Evolutionary conservation across 1,140 invertebrate genomes (phyloP), one percentile per base, ranked within the genome.

Genomic region (Philaenus spumarius): DNA sequence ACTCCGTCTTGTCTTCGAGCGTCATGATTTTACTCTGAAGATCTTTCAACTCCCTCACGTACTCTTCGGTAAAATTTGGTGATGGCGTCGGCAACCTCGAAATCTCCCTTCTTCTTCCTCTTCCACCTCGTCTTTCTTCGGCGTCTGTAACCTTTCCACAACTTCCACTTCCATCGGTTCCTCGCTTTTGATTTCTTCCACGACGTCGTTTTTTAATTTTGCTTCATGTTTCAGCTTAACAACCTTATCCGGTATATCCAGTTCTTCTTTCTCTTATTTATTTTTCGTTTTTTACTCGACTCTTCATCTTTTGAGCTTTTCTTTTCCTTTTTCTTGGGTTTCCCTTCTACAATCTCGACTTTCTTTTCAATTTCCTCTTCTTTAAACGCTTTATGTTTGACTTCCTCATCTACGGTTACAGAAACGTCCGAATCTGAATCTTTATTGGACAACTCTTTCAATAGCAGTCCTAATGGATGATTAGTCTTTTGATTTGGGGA

Each of bases 1-100:
- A 69, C 64, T 91, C 85, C 55, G 85, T 78, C 65, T 87, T 86
- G 67, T 91, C 89, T 65, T 87, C 84, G 7, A 90, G 74, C 1
- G 83, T 87, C 86, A 90, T 90, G 30, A 94, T 93, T 66, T 89
- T 85, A 39, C 85, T 81, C 66, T 93, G 89, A 11, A 93, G 69
- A 48, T 87, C 85, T 54, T 85, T 80, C 14, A 94, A 71, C 60
- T 90, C 82, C 0, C 78, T 82, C 57, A 91, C 81, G 67, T 92
- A 91, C 63, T 89, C 87, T n/a, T n/a, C n/a, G n/a, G n/a, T n/a
- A n/a, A n/a, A n/a, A n/a, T n/a, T n/a, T n/a, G n/a, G n/a, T n/a
- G 7, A 84, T 80, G 0, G 81, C 81, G 22, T n/a, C n/a, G n/a
- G n/a, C n/a, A n/a, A n/a, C n/a, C n/a, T n/a, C n/a, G n/a, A n/a